These are phyloP conservation scores for Acromyrmex echinatior DNA, from an alignment of 1,140 invertebrate genomes.

Conservation along the genomic window DNA sequence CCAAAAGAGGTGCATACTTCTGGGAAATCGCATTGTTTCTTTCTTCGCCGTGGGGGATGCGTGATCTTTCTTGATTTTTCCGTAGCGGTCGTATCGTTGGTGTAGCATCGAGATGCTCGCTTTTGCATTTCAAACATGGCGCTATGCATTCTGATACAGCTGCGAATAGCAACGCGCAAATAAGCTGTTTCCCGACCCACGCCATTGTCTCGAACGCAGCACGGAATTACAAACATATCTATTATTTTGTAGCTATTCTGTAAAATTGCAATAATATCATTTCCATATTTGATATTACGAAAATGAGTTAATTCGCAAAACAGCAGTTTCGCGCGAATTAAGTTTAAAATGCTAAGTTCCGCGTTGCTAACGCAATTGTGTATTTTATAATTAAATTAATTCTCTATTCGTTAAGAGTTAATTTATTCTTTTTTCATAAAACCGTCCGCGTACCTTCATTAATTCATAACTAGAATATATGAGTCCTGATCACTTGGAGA, in stretches of 20 bases:
- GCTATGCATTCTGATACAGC: not conserved
- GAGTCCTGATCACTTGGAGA: no score
- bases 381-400: slow-evolving; percentile 23
- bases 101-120: not conserved
- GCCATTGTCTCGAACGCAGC: not conserved
- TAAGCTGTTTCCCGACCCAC: slow-evolving; percentile 11
- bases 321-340: slow-evolving; percentile 9
- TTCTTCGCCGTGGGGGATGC: not conserved
- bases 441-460: not conserved
- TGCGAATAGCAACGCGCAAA: slow-evolving; percentile 14
- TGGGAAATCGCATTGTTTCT: not conserved
- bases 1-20: not conserved
- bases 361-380: not conserved
- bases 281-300: slow-evolving; percentile 1
- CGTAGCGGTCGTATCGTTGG: not conserved
- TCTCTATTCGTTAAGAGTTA: not conserved
- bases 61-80: not conserved
- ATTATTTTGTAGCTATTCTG: slow-evolving; percentile 8
- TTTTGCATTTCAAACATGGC: slow-evolving; percentile 5
- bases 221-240: slow-evolving; percentile 7
- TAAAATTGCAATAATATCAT: not conserved
- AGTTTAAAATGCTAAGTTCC: not conserved
- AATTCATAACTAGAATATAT: no score
- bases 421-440: not conserved
- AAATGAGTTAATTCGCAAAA: slow-evolving; percentile 3